A percentile compares a stretch with the other conserved stretches of the same genome.
Conservation (phyloP, 2,113 vertebrate genomes). For the Urocolius indicus region DNA sequence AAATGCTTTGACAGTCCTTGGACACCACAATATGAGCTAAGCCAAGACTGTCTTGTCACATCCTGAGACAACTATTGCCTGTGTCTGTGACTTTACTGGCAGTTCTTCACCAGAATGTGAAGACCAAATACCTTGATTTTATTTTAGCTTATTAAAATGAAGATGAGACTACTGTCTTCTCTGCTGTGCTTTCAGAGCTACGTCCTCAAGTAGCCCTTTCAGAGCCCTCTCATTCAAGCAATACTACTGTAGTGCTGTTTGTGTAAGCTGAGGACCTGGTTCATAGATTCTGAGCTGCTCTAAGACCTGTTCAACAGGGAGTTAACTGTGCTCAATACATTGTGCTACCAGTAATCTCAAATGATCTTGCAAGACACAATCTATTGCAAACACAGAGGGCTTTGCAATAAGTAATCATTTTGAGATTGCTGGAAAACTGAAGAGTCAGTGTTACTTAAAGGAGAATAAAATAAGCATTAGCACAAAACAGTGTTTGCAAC, state of each 20-base stretch:
- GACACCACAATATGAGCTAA: not conserved
- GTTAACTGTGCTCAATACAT: not conserved
- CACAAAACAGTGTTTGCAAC: constrained; percentile 28
- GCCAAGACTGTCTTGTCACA: not conserved
- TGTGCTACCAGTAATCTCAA: not conserved
- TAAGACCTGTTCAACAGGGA: not conserved
- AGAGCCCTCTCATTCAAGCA: not conserved
- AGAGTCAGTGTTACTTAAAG: constrained; percentile 19
- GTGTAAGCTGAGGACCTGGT: not conserved
- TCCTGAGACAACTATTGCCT: not conserved
- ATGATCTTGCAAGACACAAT: not conserved
- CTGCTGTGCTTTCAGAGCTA: not conserved
- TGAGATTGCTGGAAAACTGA: constrained; percentile 19
- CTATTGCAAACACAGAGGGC: not conserved
- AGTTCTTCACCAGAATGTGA: not conserved
- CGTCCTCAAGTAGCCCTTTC: not conserved
- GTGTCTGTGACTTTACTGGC: not conserved
- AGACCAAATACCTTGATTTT: not conserved
- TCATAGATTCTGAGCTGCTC: not conserved
- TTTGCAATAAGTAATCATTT: not conserved
- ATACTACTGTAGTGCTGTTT: not conserved
- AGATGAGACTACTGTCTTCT: not conserved
- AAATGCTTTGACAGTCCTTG: not conserved
- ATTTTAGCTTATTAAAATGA: not conserved
- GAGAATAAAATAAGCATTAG: constrained; percentile 49